A percentile compares a stretch with the other conserved stretches of the same genome.
These are phyloP conservation scores for Megalops atlanticus DNA, from an alignment of 2,113 vertebrate genomes.

Conservation along the genomic window DNA sequence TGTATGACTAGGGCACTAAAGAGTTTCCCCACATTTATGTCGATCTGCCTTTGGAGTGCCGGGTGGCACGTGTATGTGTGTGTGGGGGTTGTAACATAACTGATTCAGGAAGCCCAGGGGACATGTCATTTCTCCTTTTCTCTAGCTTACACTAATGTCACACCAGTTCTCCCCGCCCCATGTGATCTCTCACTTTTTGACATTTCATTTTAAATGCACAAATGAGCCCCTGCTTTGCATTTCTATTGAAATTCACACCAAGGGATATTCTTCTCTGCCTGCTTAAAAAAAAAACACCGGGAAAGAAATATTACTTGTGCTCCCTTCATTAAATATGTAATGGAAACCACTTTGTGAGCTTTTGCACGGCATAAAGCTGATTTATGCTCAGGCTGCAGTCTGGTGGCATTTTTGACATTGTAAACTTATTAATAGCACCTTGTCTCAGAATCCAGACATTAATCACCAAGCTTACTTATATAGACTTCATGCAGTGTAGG, in stretches of 20 bases:
- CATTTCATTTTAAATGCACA: neutral
- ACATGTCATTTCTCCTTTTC: neutral
- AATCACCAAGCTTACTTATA: neutral
- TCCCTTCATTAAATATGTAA: neutral
- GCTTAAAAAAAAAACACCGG: neutral
- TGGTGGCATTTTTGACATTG: neutral
- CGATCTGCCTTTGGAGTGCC: too few species aligned
- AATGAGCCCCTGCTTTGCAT: neutral
- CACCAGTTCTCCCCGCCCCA: neutral
- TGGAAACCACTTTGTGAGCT: neutral
- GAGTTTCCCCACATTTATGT: too few species aligned
- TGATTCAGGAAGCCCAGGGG: too few species aligned
- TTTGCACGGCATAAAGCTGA: neutral
- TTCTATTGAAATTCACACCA: neutral
- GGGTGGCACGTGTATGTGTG: too few species aligned
- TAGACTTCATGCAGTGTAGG: neutral
- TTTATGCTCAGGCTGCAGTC: neutral
- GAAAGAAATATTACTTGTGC: neutral
- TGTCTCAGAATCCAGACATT: neutral
- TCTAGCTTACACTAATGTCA: neutral
- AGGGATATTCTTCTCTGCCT: neutral
- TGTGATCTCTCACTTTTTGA: neutral
- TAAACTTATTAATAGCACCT: neutral
- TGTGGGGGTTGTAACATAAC: too few species aligned
- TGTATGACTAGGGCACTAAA: too few species aligned